Conservation (phyloP, 35 echinoderm and acorn worm genomes). For the Eucidaris tribuloides region DNA sequence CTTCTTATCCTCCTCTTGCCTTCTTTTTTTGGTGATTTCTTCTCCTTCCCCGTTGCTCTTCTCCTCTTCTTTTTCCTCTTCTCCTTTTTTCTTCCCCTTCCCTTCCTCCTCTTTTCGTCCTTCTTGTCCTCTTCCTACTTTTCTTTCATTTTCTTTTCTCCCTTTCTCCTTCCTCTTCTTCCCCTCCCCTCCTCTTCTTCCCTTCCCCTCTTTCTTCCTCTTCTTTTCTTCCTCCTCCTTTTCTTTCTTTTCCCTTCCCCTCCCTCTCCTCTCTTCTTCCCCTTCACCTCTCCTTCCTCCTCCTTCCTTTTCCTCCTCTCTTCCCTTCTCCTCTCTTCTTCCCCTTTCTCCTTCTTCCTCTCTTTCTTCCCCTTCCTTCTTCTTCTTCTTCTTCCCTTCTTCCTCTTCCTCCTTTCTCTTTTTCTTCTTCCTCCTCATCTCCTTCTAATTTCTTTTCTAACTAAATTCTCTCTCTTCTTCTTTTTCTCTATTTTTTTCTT, state of each 20-base stretch:
- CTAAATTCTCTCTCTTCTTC: not conserved
- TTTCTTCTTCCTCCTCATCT: not conserved
- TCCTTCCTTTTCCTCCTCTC: not conserved
- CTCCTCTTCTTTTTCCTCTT: not conserved
- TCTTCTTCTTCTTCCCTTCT: not conserved
- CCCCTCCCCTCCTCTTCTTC: not conserved
- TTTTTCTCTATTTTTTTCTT: not conserved
- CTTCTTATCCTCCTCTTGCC: not conserved
- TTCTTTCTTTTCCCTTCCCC: not conserved
- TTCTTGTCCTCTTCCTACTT: not conserved
- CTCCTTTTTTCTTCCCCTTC: not conserved
- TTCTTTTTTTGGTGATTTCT: not conserved
- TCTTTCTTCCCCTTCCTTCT: not conserved
- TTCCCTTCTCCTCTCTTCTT: not conserved
- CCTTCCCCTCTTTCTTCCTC: not conserved
- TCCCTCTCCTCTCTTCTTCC: not conserved
- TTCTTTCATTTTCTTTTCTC: not conserved
- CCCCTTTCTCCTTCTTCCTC: not conserved
- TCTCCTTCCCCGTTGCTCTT: not conserved
- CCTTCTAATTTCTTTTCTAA: not conserved
- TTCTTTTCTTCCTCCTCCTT: not conserved
- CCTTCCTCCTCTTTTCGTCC: not conserved
- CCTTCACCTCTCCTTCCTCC: not conserved
- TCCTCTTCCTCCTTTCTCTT: not conserved
- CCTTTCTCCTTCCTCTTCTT: not conserved